phyloP scores from a whole-genome alignment of 2,113 vertebrate genomes.

The Platysternon megacephalum region DNA sequence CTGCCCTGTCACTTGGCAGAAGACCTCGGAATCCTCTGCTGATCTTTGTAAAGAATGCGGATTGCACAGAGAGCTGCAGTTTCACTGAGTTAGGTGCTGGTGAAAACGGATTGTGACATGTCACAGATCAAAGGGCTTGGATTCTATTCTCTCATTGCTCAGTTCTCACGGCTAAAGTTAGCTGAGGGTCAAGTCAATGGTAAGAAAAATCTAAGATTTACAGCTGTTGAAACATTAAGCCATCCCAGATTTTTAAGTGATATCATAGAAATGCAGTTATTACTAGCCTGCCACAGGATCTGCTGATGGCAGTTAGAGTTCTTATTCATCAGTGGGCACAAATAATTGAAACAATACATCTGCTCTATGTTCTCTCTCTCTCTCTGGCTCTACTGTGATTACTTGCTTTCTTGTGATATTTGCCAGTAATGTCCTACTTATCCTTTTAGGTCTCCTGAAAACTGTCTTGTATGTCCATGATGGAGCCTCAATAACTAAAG shows the following conservation, averaged over 20 bases:
- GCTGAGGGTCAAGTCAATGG: conserved; percentile 44
- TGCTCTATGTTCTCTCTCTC: background rate
- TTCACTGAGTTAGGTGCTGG: background rate
- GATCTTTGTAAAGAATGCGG: background rate
- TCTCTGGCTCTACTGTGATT: conserved; percentile 10
- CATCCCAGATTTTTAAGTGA: conserved; percentile 46
- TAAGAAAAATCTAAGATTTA: conserved; percentile 44
- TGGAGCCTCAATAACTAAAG: conserved; percentile 22
- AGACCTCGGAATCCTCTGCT: background rate
- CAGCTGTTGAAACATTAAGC: conserved; percentile 63
- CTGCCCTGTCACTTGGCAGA: background rate
- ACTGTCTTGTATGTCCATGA: background rate
- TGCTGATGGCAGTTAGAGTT: conserved; percentile 56
- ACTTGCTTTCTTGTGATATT: conserved; percentile 24
- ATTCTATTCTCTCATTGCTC: conserved; percentile 45
- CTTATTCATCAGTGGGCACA: conserved; percentile 50
- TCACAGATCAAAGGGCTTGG: conserved; percentile 16
- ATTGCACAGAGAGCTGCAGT: background rate
- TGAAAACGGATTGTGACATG: background rate
- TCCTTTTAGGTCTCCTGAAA: conserved; percentile 28
- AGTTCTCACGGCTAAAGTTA: conserved; percentile 2
- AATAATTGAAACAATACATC: conserved; percentile 60
- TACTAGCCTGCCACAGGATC: conserved; percentile 41
- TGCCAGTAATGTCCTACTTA: conserved; percentile 44
- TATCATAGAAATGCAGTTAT: conserved; percentile 52